Evolutionary conservation across 1,140 invertebrate species (phyloP), one percentile per base, ranked within the genome.

Genomic region (Phortica variegata): DNA sequence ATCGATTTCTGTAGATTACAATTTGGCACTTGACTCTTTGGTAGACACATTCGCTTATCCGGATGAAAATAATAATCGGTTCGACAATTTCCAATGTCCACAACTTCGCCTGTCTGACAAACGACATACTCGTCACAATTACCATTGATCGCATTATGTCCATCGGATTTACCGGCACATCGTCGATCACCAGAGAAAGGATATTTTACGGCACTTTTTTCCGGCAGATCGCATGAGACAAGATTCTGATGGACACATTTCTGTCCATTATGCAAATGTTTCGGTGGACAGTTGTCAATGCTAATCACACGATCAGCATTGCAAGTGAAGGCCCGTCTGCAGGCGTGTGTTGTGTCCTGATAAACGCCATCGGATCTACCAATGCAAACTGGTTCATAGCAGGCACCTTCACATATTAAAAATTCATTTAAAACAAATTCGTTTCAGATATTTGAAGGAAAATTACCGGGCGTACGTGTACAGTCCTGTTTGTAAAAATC

Each of bases 371-470:
- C 66, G 3, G 62, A 53, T 13, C 65, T 54, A 16, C 74, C 76
- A 12, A 69, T 65, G 48, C 77, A 78, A 8, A 70, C 57, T 34
- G 70, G 71, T 49, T 78, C 77, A 48, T 73, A 76, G 51, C 77
- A 78, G 21, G 72, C 53, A 1, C 60, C 59, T 37, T 19, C 18
- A 38, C n/a, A 43, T 40, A 19, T 5, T 3, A 40, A 19, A 12
- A 40, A 40, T 40, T 40, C 9, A 40, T 40, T n/a, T n/a, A n/a
- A n/a, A n/a, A n/a, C n/a, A n/a, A n/a, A n/a, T n/a, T n/a, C n/a
- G n/a, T n/a, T n/a, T n/a, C n/a, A n/a, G n/a, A n/a, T n/a, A n/a
- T n/a, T n/a, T n/a, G n/a, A n/a, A n/a, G n/a, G n/a, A n/a, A n/a
- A n/a, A n/a, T n/a, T 23, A 50, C 45, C 48, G 39, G 56, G 40